Base-by-base conservation (phyloP, 2,113 vertebrate genomes). In the Apodemus sylvaticus region DNA sequence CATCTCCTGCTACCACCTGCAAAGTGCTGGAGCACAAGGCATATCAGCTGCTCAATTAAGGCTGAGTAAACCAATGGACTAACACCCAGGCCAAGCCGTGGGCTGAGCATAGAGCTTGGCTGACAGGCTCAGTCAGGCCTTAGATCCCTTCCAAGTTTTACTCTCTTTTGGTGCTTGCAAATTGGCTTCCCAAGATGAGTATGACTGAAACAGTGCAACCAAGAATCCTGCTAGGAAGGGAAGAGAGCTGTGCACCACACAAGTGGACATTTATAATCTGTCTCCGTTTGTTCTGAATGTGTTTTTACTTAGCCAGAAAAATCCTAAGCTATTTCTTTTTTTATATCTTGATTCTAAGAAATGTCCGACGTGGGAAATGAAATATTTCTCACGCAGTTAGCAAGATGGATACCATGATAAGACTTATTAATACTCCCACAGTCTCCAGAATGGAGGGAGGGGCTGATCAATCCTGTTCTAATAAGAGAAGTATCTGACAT, bases 211-310 rank as follows among this genome's bases (percentile, higher is more conserved):
- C 3, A 34, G 14, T 31, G 2, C 16, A 7, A 1, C 36, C 8
- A 0, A 36, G 68, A 62, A 22, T 20, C 31, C 31, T 2, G 36
- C 2, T 0, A 1, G 31, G 3, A 68, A 55, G 14, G 13, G 11
- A 17, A 42, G 39, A 3, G 0, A 2, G 1, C 1, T 22, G 26
- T 89, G 5, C 0, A 1, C 0, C 1, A 3, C 4, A 16, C 10
- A 0, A 9, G 4, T 22, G 20, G 71, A 51, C 24, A 1, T 5
- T 2, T 11, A 2, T 58, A 36, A 22, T 48, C 58, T 62, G 85
- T 51, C 13, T 74, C 48, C 10, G 34, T 60, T 74, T 31, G 24
- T 5, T 36, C 81, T 55, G 76, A 55, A 39, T n/a, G 7, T 78
- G 74, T 91, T 64, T 89, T 74, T 74, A 64, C 55, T 26, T 45